Percentiles rank a stretch among this genome's conserved stretches.
These are phyloP conservation scores for Caenorhabditis tropicalis DNA, from an alignment of 1,140 invertebrate species.

Conservation along the genomic window DNA sequence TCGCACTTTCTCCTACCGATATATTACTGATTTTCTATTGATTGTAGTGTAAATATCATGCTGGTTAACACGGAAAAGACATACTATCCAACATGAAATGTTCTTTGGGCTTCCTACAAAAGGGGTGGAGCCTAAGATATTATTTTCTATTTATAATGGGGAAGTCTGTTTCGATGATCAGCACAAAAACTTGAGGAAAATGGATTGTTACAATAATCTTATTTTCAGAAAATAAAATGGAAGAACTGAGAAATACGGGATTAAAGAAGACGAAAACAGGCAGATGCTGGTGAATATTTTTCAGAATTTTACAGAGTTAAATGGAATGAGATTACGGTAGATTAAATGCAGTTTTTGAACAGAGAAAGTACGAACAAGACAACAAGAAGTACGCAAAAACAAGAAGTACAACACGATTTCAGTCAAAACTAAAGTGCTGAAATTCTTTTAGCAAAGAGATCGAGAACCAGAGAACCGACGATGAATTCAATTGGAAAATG, in stretches of 20 bases:
- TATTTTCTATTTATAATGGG: neutral
- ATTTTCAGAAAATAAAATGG: neutral
- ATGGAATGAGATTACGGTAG: neutral
- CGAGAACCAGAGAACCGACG: neutral
- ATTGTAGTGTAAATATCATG: neutral
- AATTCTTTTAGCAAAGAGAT: neutral
- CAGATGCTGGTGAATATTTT: too few relatives aligned
- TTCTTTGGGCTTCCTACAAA: neutral
- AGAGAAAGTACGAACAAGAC: neutral
- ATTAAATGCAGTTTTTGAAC: constrained; percentile 18
- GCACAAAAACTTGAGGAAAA: neutral
- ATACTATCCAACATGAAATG: neutral
- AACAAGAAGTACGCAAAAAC: constrained; percentile 13
- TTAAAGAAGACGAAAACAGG: too few relatives aligned
- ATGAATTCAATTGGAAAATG: too few relatives aligned
- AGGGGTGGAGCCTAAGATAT: neutral
- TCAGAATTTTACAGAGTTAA: neutral
- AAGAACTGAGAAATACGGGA: too few relatives aligned
- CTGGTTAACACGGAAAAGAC: neutral
- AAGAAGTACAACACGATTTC: neutral
- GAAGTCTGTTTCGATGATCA: neutral
- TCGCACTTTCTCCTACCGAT: neutral
- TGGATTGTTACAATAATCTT: neutral
- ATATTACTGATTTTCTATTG: too few relatives aligned
- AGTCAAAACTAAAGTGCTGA: neutral